Evolutionary conservation across 2,888 invertebrate genomes (phyloP).

Genomic region (Xylocampa areola): DNA sequence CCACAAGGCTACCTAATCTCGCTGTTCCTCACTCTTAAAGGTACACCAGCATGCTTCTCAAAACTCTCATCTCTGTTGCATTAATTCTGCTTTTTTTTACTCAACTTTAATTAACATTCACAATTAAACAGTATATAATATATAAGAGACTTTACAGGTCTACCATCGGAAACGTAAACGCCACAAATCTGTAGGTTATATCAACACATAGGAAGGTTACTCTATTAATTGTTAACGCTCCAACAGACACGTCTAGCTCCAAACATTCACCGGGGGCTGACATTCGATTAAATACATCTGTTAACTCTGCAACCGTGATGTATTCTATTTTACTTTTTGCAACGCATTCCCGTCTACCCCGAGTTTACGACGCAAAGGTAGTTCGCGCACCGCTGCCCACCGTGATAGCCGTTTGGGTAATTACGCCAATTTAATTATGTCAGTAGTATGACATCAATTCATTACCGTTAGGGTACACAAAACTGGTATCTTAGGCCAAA

Average conservation of each 20-base stretch:
- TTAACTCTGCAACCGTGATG: neutral
- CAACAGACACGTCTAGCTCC: neutral
- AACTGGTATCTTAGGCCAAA: neutral
- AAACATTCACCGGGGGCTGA: slow-evolving; percentile 10
- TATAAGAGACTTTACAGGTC: too few relatives aligned
- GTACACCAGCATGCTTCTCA: too few relatives aligned
- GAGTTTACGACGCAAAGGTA: slow-evolving; percentile 11
- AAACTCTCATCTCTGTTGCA: too few relatives aligned
- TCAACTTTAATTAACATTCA: too few relatives aligned
- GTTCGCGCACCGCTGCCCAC: slow-evolving; percentile 39
- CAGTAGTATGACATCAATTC: slow-evolving; percentile 22
- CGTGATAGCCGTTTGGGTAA: slow-evolving; percentile 30
- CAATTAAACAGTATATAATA: too few relatives aligned
- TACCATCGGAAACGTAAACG: too few relatives aligned
- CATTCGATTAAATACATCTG: slow-evolving; percentile 19
- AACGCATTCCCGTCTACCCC: slow-evolving; percentile 8
- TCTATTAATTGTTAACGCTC: slow-evolving; percentile 5
- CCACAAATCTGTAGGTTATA: neutral
- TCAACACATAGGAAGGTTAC: neutral
- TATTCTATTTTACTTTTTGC: slow-evolving; percentile 25
- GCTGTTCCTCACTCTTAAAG: too few relatives aligned
- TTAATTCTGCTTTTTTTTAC: too few relatives aligned
- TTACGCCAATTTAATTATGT: slow-evolving; percentile 38
- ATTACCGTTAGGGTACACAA: slow-evolving; percentile 7
- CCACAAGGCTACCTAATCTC: too few relatives aligned